phyloP scores from a whole-genome alignment of 2,888 invertebrate genomes.

The Tupiocoris notatus region DNA sequence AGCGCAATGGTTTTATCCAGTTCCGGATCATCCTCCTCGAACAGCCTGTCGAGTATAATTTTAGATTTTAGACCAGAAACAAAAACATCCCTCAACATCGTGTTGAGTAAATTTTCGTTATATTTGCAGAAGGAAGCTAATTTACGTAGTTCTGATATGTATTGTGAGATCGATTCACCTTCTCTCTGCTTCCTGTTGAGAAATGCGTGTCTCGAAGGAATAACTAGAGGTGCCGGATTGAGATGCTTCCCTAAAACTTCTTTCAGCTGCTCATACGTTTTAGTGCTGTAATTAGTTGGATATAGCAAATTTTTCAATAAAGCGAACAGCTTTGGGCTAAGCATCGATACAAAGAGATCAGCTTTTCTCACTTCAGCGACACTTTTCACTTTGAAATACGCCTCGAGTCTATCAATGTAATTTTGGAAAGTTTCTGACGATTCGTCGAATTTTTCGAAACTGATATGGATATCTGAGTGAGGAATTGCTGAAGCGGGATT shows the following conservation, averaged over 20 bases:
- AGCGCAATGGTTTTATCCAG: background rate
- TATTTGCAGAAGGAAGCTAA: background rate
- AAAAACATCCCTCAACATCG: background rate
- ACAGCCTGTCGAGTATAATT: background rate
- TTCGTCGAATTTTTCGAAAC: background rate
- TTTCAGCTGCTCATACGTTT: background rate
- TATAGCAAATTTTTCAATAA: background rate
- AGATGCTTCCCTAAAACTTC: background rate
- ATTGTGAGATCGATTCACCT: background rate
- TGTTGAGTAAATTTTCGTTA: background rate
- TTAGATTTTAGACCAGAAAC: background rate
- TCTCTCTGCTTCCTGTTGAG: background rate
- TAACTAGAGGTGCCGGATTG: background rate
- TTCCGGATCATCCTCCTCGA: background rate
- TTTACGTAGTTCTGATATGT: background rate
- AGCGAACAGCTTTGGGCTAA: background rate
- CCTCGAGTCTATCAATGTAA: background rate
- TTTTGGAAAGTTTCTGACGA: background rate
- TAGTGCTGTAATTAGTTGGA: background rate
- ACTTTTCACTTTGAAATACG: background rate
- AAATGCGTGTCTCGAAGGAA: background rate
- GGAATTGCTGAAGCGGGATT: background rate
- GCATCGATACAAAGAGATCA: background rate
- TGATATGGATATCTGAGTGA: background rate
- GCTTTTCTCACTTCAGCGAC: background rate